A percentile compares a stretch with the other conserved stretches of the same genome.
Conservation (phyloP, 2,888 invertebrate species). For the Micropterix aruncella region DNA sequence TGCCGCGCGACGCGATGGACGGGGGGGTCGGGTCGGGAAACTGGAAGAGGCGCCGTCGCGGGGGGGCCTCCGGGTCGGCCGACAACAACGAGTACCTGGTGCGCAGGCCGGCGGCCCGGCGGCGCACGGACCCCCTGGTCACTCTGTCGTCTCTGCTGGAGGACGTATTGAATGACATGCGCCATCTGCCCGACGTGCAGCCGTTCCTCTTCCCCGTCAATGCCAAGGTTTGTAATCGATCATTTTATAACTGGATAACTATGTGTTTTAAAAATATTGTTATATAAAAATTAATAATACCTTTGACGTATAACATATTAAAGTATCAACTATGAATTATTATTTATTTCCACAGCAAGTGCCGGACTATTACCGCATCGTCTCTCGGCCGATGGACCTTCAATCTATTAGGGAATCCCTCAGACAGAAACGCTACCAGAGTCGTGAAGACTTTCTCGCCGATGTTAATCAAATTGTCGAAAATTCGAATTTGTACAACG, state of each 20-base stretch:
- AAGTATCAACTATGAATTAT: too few relatives aligned
- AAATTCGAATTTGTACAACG: constrained; percentile 89
- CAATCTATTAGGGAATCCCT: constrained; percentile 89
- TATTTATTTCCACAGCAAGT: constrained; percentile 43
- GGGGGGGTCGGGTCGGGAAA: constrained; percentile 40
- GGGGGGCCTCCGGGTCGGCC: constrained; percentile 23
- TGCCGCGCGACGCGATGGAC: constrained; percentile 57
- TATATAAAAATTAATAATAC: too few relatives aligned
- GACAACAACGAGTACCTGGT: constrained; percentile 72
- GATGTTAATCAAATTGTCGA: constrained; percentile 95
- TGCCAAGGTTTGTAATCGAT: constrained; percentile 47
- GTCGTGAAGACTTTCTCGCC: constrained; percentile 86
- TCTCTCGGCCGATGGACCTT: constrained; percentile 91
- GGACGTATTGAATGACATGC: constrained; percentile 81
- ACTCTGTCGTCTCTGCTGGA: constrained; percentile 86
- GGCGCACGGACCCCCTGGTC: constrained; percentile 92
- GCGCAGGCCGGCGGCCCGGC: constrained; percentile 71
- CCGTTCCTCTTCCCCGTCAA: constrained; percentile 93
- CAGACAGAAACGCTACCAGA: constrained; percentile 80
- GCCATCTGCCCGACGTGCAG: constrained; percentile 82
- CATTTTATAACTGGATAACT: too few relatives aligned
- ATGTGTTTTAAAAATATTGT: too few relatives aligned
- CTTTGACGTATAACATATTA: too few relatives aligned
- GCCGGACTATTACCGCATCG: constrained; percentile 87
- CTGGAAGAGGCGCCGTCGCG: constrained; percentile 18